These are phyloP conservation scores for Argynnis bischoffii DNA, from an alignment of 2,888 invertebrate species.

Conservation along the genomic window DNA sequence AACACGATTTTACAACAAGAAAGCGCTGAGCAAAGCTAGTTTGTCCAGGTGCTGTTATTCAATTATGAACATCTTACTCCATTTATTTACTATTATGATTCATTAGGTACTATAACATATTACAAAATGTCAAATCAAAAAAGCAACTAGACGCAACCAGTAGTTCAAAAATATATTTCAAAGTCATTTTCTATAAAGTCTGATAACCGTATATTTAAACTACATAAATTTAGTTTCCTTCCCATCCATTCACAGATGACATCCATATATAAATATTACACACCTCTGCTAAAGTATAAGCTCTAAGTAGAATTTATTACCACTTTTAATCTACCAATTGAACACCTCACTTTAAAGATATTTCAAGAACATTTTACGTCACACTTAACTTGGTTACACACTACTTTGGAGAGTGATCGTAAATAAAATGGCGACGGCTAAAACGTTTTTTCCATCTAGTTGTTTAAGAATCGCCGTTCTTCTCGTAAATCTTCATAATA, in stretches of 20 bases:
- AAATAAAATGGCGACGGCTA: slow-evolving; percentile 54
- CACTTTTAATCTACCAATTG: slow-evolving; percentile 32
- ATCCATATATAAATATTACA: slow-evolving; percentile 13
- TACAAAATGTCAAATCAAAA: too few relatives aligned
- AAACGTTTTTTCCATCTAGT: slow-evolving; percentile 54
- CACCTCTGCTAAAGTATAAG: slow-evolving; percentile 13
- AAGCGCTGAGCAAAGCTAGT: too few relatives aligned
- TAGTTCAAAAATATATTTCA: too few relatives aligned
- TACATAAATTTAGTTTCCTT: slow-evolving; percentile 3
- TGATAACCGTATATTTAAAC: slow-evolving; percentile 1
- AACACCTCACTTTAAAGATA: slow-evolving; percentile 29
- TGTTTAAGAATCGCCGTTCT: slow-evolving; percentile 55
- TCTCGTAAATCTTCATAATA: slow-evolving; percentile 60
- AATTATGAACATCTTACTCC: too few relatives aligned
- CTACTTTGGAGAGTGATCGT: slow-evolving; percentile 51
- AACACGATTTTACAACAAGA: too few relatives aligned
- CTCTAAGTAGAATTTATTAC: slow-evolving; percentile 24
- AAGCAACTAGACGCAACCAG: too few relatives aligned
- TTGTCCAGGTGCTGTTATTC: too few relatives aligned
- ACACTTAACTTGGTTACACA: slow-evolving; percentile 56
- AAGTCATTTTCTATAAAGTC: too few relatives aligned
- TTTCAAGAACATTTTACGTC: slow-evolving; percentile 37
- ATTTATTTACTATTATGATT: too few relatives aligned
- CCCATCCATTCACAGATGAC: slow-evolving; percentile 17
- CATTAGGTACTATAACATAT: too few relatives aligned